Percentiles rank a stretch among this genome's conserved stretches.
Conservation (phyloP, 2,888 invertebrate species). For the Cataglyphis cursor region DNA sequence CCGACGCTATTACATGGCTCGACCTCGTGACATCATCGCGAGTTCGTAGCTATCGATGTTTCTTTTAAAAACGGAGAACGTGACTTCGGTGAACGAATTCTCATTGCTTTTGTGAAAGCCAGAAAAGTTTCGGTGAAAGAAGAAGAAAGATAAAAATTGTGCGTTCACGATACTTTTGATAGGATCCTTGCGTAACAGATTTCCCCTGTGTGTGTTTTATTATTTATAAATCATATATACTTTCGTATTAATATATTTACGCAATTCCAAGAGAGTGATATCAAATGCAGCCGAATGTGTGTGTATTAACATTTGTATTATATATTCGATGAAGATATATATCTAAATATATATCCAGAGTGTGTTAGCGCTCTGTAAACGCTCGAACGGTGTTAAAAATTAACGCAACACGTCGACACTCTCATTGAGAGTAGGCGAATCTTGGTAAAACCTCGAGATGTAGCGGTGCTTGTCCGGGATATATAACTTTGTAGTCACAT, state of each 20-base stretch:
- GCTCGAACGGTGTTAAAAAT: neutral
- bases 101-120: neutral
- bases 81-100: neutral
- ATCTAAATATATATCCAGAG: neutral
- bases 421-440: neutral
- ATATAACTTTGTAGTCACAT: neutral
- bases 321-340: neutral
- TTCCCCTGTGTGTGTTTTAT: neutral
- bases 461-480: neutral
- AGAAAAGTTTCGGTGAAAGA: neutral
- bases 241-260: neutral
- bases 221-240: neutral
- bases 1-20: slow-evolving; percentile 17
- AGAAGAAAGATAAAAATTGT: neutral
- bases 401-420: neutral
- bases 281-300: neutral
- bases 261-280: neutral
- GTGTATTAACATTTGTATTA: neutral
- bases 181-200: neutral
- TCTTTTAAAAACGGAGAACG: slow-evolving; percentile 1
- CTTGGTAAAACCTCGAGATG: neutral
- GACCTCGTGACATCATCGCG: neutral
- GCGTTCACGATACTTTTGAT: neutral
- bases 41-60: slow-evolving; percentile 1
- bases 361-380: neutral